phyloP scores from a whole-genome alignment of 2,888 invertebrate genomes.

The Celastrina argiolus region DNA sequence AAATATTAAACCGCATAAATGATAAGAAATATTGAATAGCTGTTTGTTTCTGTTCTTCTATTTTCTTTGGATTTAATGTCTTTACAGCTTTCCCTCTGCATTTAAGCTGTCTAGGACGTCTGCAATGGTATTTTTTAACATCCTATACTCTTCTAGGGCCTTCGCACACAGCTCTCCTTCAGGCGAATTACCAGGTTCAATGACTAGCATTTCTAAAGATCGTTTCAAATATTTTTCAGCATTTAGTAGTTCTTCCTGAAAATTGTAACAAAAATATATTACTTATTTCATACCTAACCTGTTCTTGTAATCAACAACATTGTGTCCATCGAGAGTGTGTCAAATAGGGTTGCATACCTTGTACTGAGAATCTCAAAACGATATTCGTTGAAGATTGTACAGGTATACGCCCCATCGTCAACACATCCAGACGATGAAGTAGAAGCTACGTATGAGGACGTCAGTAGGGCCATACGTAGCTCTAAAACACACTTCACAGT shows the following conservation, averaged over 20 bases:
- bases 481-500: too few species aligned
- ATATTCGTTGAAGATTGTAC: too few species aligned
- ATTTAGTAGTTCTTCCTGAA: slow-evolving; percentile 71
- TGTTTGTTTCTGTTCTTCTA: neutral
- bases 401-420: too few species aligned
- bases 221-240: slow-evolving; percentile 80
- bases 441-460: too few species aligned
- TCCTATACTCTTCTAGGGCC: slow-evolving; percentile 81
- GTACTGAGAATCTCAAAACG: too few species aligned
- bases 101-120: slow-evolving; percentile 52
- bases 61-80: neutral
- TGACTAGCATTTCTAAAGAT: slow-evolving; percentile 81
- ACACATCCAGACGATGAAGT: too few species aligned
- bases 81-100: slow-evolving; percentile 53
- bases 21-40: neutral
- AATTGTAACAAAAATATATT: slow-evolving; percentile 26
- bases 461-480: too few species aligned
- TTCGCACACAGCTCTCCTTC: slow-evolving; percentile 84
- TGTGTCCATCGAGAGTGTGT: too few species aligned
- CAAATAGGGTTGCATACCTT: too few species aligned
- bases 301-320: too few species aligned
- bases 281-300: neutral
- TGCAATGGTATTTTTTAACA: slow-evolving; percentile 72
- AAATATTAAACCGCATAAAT: neutral
- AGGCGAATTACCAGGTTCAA: slow-evolving; percentile 84